Evolutionary conservation across 2,888 invertebrate genomes (phyloP).

Genomic region (Pseudococcus jackbeardsleyi): DNA sequence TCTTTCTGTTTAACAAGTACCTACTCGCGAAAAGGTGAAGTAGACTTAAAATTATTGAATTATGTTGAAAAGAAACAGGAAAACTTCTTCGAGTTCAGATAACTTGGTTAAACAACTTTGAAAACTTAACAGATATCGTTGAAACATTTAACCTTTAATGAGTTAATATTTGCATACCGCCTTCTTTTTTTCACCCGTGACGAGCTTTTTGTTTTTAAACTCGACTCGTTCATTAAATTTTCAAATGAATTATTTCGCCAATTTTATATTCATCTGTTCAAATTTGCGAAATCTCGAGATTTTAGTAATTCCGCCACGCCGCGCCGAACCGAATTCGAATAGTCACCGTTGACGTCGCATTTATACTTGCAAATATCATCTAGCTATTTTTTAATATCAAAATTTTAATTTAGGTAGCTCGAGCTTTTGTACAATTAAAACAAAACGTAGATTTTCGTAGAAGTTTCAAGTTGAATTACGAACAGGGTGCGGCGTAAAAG

Average conservation of each 20-base stretch:
- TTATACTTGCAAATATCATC: conserved; percentile 21
- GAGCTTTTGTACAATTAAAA: neutral
- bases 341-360: neutral
- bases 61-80: conserved; percentile 41
- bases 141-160: conserved; percentile 55
- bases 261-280: conserved; percentile 8
- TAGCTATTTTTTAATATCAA: conserved; percentile 38
- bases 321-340: neutral
- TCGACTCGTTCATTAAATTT: conserved; percentile 53
- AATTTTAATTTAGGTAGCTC: neutral
- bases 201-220: conserved; percentile 40
- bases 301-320: neutral
- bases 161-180: conserved; percentile 51
- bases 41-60: conserved; percentile 53
- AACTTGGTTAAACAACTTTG: conserved; percentile 54
- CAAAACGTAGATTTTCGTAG: neutral
- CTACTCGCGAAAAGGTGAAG: conserved; percentile 28
- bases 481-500: neutral
- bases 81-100: conserved; percentile 25
- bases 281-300: conserved; percentile 24
- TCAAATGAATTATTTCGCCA: conserved; percentile 46
- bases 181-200: neutral
- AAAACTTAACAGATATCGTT: conserved; percentile 55
- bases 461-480: neutral
- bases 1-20: conserved; percentile 48